Percentiles rank a stretch among this genome's conserved stretches.
Conservation (phyloP, 92 coral and sea anemone genomes). For the Galaxea fascicularis region DNA sequence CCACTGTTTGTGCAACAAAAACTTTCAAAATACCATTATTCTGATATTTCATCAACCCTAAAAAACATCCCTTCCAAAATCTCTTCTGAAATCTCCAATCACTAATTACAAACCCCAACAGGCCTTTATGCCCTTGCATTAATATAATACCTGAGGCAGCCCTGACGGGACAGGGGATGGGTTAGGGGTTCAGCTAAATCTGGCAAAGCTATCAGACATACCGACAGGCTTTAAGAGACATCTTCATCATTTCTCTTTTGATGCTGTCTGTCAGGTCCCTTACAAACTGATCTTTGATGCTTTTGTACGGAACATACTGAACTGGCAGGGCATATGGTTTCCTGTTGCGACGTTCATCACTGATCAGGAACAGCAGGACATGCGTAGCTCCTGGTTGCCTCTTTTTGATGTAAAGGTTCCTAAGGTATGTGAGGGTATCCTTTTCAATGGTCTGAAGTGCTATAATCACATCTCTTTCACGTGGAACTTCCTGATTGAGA, state of each 20-base stretch:
- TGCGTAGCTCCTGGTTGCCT: slow-evolving; percentile 74
- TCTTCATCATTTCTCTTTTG: slow-evolving; percentile 49
- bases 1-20: too few species aligned
- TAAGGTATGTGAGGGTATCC: slow-evolving; percentile 23
- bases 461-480: slow-evolving; percentile 28
- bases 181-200: background rate
- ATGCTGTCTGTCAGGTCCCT: slow-evolving; percentile 58
- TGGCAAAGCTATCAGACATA: slow-evolving; percentile 33
- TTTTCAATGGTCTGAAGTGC: slow-evolving; percentile 25
- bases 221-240: slow-evolving; percentile 68
- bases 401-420: slow-evolving; percentile 58
- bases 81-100: slow-evolving; percentile 9
- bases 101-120: background rate
- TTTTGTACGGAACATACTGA: slow-evolving; percentile 68
- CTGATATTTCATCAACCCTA: slow-evolving; percentile 9
- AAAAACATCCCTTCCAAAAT: background rate
- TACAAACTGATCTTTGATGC: slow-evolving; percentile 63
- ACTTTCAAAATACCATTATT: too few species aligned
- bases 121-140: slow-evolving; percentile 1
- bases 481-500: slow-evolving; percentile 34
- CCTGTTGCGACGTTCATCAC: slow-evolving; percentile 59
- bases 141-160: background rate
- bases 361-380: slow-evolving; percentile 55
- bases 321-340: slow-evolving; percentile 74
- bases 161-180: background rate